Percentiles rank a stretch among this genome's conserved stretches.
Evolutionary conservation across 2,888 invertebrate genomes (phyloP).

Genomic region (Carpatolechia fugitivella): DNA sequence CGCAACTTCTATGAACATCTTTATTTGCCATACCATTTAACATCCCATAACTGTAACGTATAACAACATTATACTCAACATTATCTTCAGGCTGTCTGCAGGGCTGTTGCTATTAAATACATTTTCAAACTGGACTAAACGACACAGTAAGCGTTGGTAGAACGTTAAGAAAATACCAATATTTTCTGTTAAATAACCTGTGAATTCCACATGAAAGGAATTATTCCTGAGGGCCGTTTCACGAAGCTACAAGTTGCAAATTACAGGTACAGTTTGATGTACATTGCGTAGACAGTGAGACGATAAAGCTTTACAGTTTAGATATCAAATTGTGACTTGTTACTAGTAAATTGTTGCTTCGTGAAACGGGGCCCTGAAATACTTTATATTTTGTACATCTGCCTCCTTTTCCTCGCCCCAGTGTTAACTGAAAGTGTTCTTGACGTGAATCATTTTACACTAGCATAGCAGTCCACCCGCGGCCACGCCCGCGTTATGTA

Average conservation of each 20-base stretch:
- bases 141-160: background rate
- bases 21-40: slow-evolving; percentile 67
- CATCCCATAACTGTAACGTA: slow-evolving; percentile 50
- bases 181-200: background rate
- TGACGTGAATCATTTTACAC: background rate
- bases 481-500: no score
- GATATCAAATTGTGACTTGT: no score
- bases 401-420: background rate
- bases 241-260: no score
- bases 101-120: background rate
- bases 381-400: no score
- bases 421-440: background rate
- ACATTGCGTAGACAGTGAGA: no score
- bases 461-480: no score
- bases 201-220: background rate
- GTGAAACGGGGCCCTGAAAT: no score
- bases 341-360: no score
- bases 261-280: no score
- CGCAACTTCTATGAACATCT: slow-evolving; percentile 55
- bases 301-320: no score
- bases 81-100: slow-evolving; percentile 29
- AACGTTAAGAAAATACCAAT: background rate
- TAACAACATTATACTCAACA: slow-evolving; percentile 44
- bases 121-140: background rate
- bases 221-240: no score